Conservation (phyloP, 2,797 vertebrate species). For the Anniella stebbinsi region DNA sequence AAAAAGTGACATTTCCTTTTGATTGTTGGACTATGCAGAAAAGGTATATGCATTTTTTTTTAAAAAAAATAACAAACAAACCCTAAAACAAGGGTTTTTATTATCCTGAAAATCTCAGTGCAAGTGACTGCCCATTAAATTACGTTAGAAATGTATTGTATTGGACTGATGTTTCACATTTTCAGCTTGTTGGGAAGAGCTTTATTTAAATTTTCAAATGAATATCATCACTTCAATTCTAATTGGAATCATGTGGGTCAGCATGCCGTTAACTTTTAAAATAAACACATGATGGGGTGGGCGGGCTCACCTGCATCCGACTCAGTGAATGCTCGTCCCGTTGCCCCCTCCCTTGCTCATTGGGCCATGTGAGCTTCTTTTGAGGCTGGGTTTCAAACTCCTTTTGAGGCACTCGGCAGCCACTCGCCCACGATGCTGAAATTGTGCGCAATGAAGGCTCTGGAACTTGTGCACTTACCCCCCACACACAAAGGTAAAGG, state of each 20-base stretch:
- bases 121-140: rapidly evolving
- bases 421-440: no score
- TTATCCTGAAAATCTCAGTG: background rate
- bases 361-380: no score
- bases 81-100: background rate
- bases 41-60: background rate
- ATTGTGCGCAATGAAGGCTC: no score
- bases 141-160: conserved; percentile 11
- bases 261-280: background rate
- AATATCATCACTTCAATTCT: background rate
- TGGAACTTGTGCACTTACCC: no score
- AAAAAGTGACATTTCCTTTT: conserved; percentile 17
- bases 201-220: conserved; percentile 4
- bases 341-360: no score
- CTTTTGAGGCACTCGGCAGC: no score
- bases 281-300: no score
- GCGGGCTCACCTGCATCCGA: no score
- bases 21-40: background rate
- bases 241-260: background rate
- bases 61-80: background rate
- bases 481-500: no score
- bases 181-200: background rate
- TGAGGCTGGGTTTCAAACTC: no score
- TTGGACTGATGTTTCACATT: background rate
- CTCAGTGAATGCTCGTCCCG: no score